phyloP scores from a whole-genome alignment of 2,113 vertebrate species.

The Penelope pileata region DNA sequence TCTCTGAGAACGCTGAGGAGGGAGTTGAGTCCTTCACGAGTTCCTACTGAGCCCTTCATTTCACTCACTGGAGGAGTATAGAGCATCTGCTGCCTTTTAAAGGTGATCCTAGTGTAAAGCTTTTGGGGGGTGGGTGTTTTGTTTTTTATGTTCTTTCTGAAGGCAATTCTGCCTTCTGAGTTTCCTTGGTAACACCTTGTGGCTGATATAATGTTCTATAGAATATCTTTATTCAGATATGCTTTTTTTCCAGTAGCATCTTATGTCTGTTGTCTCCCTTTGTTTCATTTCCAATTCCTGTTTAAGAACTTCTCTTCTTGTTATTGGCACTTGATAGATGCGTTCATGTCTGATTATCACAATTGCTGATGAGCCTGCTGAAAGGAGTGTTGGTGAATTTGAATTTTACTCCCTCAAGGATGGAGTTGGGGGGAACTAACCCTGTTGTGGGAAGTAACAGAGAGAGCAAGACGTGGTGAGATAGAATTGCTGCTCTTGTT shows the following conservation, averaged over 20 bases:
- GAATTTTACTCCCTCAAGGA: not conserved
- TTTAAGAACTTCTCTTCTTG: not conserved
- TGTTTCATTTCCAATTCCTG: not conserved
- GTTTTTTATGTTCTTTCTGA: not conserved
- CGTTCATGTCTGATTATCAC: not conserved
- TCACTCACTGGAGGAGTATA: not conserved
- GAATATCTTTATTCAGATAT: not conserved
- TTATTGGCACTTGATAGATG: not conserved
- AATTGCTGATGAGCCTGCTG: not conserved
- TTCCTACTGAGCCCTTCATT: not conserved
- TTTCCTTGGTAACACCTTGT: slow-evolving; percentile 35
- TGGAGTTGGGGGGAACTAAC: not conserved
- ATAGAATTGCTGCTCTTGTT: not conserved
- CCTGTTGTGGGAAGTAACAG: not conserved
- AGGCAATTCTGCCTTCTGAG: not conserved
- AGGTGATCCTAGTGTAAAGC: not conserved
- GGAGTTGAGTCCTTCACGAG: not conserved
- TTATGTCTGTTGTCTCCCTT: not conserved
- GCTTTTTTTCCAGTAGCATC: not conserved
- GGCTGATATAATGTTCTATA: not conserved
- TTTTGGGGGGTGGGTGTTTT: not conserved
- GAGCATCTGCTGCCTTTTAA: not conserved
- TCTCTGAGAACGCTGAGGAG: not conserved
- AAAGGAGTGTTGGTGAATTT: not conserved
- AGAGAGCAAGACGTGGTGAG: not conserved